Evolutionary conservation across 2,888 invertebrate species (phyloP).

Genomic region (Euphydryas editha): DNA sequence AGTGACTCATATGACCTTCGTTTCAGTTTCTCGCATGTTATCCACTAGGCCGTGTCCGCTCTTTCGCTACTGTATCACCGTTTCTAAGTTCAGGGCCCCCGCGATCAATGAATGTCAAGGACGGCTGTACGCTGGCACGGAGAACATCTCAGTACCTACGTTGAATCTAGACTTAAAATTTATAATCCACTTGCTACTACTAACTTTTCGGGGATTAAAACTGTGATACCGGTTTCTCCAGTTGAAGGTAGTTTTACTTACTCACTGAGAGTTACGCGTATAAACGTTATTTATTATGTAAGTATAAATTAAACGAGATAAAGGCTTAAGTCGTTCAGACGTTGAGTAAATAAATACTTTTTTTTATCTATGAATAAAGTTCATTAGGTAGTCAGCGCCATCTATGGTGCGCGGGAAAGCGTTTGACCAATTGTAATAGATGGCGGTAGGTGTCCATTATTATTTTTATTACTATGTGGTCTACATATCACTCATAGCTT

Average conservation of each 20-base stretch:
- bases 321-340: background rate
- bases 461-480: background rate
- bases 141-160: background rate
- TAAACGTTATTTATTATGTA: background rate
- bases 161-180: constrained; percentile 10
- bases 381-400: constrained; percentile 1
- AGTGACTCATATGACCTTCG: background rate
- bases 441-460: background rate
- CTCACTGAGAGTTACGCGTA: background rate
- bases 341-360: background rate
- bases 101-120: constrained; percentile 49
- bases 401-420: background rate
- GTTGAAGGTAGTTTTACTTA: background rate
- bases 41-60: background rate
- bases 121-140: constrained; percentile 15
- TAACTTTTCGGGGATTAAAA: background rate
- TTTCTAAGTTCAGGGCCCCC: constrained; percentile 42
- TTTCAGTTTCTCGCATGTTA: background rate
- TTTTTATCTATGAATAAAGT: background rate
- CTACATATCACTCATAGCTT: no score
- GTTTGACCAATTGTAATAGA: background rate
- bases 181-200: constrained; percentile 13
- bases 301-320: background rate
- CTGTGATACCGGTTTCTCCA: background rate
- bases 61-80: background rate